Base-by-base conservation (phyloP, 2,888 invertebrate species). In the Conchocele bisecta region DNA sequence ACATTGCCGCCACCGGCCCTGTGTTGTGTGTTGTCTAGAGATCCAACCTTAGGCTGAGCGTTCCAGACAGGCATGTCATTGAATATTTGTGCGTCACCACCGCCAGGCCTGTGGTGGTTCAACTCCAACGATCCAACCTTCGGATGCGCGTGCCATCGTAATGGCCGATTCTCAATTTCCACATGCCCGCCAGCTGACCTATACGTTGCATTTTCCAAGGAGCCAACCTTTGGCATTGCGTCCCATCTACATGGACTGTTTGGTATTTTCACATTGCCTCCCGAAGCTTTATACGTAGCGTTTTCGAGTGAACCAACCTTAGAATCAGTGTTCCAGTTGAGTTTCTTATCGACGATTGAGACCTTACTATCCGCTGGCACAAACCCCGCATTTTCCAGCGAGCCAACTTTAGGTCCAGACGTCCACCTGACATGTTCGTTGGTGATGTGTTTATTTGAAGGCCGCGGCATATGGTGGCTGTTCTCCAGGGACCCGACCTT, bases 401-500 rank as follows among this genome's bases (percentile, higher is more conserved):
- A 86, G n/a, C 83, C 82, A 9, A 86, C 69, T 56, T 80, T 81
- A 20, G 85, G 50, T 7, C 61, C 60, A 26, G 80, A 78, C 41
- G 80, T 64, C 39, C 56, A 78, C 33, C 39, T 67, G 3, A 56
- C 29, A 37, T 57, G 65, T 28, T 75, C 75, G 28, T 74, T 57
- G 4, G 70, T 31, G 17, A 78, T 78, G 24, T 61, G 41, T 28
- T 73, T 69, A 15, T 79, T 76, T 15, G 85, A 83, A 20, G 81
- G 82, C 42, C 83, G 61, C 4, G 87, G 83, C 7, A 66, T 78
- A 56, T 85, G 81, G 28, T 76, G 59, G 13, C 76, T 81, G 71
- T 86, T 84, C 24, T 84, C 83, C 15, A 87, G 68, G 11, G 88
- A 88, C 11, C 87, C 86, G 11, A 87, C 67, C 71, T 82, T 85